Base-by-base conservation (phyloP, 2,113 vertebrate species). In the Odocoileus hemionus region DNA sequence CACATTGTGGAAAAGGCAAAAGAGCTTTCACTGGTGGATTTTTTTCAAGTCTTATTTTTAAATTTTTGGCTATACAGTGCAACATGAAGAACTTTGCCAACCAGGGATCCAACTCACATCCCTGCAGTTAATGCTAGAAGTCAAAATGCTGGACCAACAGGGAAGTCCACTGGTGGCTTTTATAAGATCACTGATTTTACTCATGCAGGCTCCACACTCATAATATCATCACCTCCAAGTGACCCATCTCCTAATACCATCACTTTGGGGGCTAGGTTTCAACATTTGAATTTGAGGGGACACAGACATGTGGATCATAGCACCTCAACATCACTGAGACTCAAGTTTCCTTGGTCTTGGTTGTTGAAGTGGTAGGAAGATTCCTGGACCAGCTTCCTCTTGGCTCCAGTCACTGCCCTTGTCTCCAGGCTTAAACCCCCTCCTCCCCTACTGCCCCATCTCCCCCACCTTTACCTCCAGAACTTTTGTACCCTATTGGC, bases 401-500 rank as follows among this genome's bases (percentile, higher is more conserved):
- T 88, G 30, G 74, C 14, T 60, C 36, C 25, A 13, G 7, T 39
- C 60, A 5, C 58, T 70, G 30, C 11, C 36, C 5, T 90, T 43
- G n/a, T 28, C 21, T 14, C 11, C 64, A 50, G 19, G 6, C 3
- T 60, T 58, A 36, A 85, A 30, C 21, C 4, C 55, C 11, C 15
- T 33, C 30, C 21, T 8, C 2, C 54, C 2, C 43, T 7, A 15
- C 25, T 13, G 2, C 6, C 5, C 26, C 16, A 7, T 23, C n/a
- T 4, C 12, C n/a, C n/a, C 13, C 43, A 11, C 15, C 52, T 60
- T 28, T 12, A 39, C 23, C 23, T n/a, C 9, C 36, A 61, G n/a
- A 2, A 6, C 33, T 11, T 43, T 33, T 10, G 15, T 10, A 36
- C 21, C 1, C 45, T 19, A 2, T 3, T 8, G 16, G 13, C 43